These are phyloP conservation scores for Mycetomoellerius zeteki DNA, from an alignment of 1,140 invertebrate species.

Conservation along the genomic window DNA sequence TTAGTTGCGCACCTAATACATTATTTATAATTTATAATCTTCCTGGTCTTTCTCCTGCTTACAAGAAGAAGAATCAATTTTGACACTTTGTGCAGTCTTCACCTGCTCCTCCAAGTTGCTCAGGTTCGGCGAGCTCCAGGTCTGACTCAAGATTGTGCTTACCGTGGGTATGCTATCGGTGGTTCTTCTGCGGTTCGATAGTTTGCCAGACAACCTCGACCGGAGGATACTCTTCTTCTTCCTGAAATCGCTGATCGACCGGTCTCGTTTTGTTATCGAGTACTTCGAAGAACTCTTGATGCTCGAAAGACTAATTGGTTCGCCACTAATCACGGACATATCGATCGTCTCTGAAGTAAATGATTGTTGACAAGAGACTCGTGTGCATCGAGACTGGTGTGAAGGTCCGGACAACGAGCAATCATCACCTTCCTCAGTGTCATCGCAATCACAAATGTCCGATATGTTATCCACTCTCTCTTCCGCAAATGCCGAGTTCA, in stretches of 20 bases:
- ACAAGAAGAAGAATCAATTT: neutral
- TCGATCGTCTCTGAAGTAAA: constrained; percentile 40
- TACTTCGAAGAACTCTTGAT: constrained; percentile 70
- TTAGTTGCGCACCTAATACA: too few species aligned
- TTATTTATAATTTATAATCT: constrained; percentile 40
- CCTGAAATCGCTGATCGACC: constrained; percentile 58
- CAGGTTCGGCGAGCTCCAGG: constrained; percentile 73
- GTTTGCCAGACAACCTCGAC: constrained; percentile 56
- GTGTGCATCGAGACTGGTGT: neutral
- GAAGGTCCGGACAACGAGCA: neutral
- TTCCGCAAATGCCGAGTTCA: constrained; percentile 70
- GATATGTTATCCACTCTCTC: neutral
- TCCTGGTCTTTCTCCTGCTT: constrained; percentile 6
- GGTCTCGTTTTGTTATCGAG: constrained; percentile 66
- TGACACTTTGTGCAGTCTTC: neutral
- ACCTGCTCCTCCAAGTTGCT: constrained; percentile 64
- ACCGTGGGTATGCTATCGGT: constrained; percentile 71
- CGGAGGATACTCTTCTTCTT: constrained; percentile 77
- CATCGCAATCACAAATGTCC: neutral
- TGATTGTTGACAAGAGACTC: neutral
- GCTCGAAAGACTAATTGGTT: constrained; percentile 31
- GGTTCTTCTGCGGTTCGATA: constrained; percentile 67
- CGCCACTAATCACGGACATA: neutral
- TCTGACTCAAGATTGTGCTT: constrained; percentile 63
- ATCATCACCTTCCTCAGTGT: constrained; percentile 44